These are phyloP conservation scores for Nothocercus julius DNA, from an alignment of 2,113 vertebrate genomes.

Conservation along the genomic window DNA sequence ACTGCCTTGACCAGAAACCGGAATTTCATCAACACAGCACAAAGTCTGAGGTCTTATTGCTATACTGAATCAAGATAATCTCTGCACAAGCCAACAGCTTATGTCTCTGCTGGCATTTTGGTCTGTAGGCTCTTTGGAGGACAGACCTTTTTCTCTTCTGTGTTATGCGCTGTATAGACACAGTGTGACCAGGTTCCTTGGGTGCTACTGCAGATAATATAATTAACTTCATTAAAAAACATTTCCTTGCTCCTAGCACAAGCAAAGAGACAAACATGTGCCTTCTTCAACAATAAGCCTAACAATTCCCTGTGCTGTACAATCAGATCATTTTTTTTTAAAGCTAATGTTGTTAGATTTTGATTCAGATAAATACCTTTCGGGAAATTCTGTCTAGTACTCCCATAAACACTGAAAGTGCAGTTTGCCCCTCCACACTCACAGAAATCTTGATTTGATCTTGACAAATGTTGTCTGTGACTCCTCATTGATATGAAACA, in stretches of 20 bases:
- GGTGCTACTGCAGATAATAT: background rate
- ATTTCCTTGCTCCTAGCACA: background rate
- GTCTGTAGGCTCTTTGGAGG: background rate
- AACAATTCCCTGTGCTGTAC: background rate
- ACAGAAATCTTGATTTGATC: background rate
- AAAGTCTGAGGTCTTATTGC: background rate
- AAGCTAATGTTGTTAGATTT: background rate
- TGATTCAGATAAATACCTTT: background rate
- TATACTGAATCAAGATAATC: background rate
- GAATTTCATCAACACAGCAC: background rate
- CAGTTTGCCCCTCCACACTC: background rate
- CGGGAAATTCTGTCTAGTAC: background rate
- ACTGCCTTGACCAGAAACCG: background rate
- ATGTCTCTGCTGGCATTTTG: background rate
- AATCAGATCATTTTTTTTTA: background rate
- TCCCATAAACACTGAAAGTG: background rate
- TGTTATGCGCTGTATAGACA: background rate
- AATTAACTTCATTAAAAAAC: background rate
- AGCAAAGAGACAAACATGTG: background rate
- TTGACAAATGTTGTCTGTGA: background rate
- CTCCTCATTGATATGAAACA: background rate
- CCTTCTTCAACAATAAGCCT: background rate
- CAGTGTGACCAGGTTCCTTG: background rate
- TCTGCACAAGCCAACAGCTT: background rate
- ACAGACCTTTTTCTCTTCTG: background rate